A percentile compares a stretch with the other conserved stretches of the same genome.
phyloP scores from a whole-genome alignment of 2,888 invertebrate genomes.

The Zygothrica quintamaculata region DNA sequence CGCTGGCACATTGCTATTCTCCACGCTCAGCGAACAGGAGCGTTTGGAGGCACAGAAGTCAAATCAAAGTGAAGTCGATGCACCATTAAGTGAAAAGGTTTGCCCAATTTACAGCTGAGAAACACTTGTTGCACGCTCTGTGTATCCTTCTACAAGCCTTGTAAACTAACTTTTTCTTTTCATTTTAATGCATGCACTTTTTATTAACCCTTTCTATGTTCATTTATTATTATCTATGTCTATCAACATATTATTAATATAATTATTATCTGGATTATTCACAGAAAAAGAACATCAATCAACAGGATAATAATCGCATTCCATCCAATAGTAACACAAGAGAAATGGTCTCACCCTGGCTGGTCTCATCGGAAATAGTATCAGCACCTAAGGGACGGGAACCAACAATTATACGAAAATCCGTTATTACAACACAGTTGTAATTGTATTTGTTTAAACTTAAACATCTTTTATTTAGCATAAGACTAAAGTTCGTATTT shows the following conservation, averaged over 20 bases:
- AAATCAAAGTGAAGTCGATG: constrained; percentile 67
- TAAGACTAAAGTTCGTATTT: constrained; percentile 72
- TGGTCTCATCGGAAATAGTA: constrained; percentile 90
- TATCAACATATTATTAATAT: background rate
- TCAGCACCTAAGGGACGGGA: constrained; percentile 88
- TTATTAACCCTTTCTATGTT: constrained; percentile 41
- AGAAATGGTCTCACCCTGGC: constrained; percentile 92
- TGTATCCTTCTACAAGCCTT: constrained; percentile 54
- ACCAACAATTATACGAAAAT: constrained; percentile 91
- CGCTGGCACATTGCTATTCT: constrained; percentile 81
- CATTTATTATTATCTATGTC: background rate
- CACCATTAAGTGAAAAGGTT: constrained; percentile 81
- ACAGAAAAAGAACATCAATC: constrained; percentile 83
- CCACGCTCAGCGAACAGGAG: constrained; percentile 82
- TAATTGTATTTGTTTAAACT: constrained; percentile 83
- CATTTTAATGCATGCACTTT: constrained; percentile 67
- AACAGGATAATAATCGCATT: constrained; percentile 83
- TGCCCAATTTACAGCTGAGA: constrained; percentile 52
- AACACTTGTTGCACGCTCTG: constrained; percentile 34
- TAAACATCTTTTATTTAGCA: constrained; percentile 42
- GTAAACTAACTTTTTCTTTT: constrained; percentile 58
- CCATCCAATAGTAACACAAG: constrained; percentile 83
- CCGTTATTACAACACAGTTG: constrained; percentile 94
- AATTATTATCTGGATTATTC: constrained; percentile 4
- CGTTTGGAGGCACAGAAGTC: constrained; percentile 73